phyloP scores from a whole-genome alignment of 2,888 invertebrate species.

The Allygus modestus region DNA sequence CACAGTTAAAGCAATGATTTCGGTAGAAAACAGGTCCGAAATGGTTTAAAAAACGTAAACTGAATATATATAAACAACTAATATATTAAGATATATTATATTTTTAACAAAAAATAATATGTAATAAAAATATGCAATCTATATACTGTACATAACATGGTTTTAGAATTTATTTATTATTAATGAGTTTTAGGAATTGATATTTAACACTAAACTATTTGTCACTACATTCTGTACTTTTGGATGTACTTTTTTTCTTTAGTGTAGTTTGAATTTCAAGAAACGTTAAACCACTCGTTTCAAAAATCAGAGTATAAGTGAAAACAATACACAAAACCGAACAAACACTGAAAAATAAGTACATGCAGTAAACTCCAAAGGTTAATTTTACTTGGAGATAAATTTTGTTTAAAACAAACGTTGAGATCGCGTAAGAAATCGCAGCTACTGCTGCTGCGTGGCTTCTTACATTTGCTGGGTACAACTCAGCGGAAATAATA shows the following conservation, averaged over 20 bases:
- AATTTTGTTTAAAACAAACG: slow-evolving; percentile 67
- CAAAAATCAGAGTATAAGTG: slow-evolving; percentile 65
- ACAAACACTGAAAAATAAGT: slow-evolving; percentile 64
- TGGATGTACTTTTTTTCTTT: slow-evolving; percentile 5
- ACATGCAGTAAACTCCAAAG: slow-evolving; percentile 66
- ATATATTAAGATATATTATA: too few relatives aligned
- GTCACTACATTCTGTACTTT: not conserved
- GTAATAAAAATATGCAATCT: too few relatives aligned
- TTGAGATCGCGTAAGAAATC: slow-evolving; percentile 66
- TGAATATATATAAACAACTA: too few relatives aligned
- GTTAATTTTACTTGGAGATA: slow-evolving; percentile 63
- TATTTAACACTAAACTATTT: too few relatives aligned
- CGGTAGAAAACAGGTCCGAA: too few relatives aligned
- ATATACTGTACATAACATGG: too few relatives aligned
- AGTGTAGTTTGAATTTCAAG: slow-evolving; percentile 67
- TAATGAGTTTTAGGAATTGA: too few relatives aligned
- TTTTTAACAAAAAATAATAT: too few relatives aligned
- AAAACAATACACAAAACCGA: slow-evolving; percentile 64
- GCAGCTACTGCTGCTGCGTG: slow-evolving; percentile 68
- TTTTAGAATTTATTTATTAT: too few relatives aligned
- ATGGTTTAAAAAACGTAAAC: too few relatives aligned
- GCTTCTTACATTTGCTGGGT: slow-evolving; percentile 68
- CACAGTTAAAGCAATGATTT: too few relatives aligned
- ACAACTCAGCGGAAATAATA: slow-evolving; percentile 67
- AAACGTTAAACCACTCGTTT: slow-evolving; percentile 68